Conservation (phyloP, 2,113 vertebrate species). For the Mustela nigripes region DNA sequence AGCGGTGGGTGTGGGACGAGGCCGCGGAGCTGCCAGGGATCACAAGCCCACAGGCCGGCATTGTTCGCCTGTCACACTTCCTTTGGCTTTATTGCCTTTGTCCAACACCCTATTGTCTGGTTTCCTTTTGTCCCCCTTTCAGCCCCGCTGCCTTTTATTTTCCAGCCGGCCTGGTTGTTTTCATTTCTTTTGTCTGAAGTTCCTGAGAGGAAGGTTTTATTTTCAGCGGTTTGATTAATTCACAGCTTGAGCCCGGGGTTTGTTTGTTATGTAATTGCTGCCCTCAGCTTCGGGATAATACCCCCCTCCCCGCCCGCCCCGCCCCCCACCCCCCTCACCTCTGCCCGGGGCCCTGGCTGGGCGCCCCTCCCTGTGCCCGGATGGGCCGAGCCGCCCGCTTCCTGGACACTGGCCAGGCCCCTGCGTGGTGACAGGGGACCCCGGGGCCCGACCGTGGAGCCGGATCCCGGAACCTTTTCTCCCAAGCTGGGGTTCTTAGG, state of each 20-base stretch:
- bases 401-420: background rate
- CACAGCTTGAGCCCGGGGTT: constrained; percentile 90
- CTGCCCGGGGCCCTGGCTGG: background rate
- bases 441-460: background rate
- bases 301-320: background rate
- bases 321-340: background rate
- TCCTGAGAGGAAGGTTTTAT: constrained; percentile 93
- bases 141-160: constrained; percentile 91
- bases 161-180: constrained; percentile 91
- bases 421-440: background rate
- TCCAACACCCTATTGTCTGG: constrained; percentile 97
- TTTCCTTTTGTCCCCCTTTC: constrained; percentile 97
- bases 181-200: constrained; percentile 92
- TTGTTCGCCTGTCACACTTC: constrained; percentile 97
- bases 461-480: background rate
- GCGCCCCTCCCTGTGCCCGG: constrained; percentile 62
- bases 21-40: constrained; percentile 86
- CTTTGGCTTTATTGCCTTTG: constrained; percentile 97
- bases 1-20: constrained; percentile 81
- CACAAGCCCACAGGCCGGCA: constrained; percentile 92
- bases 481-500: background rate
- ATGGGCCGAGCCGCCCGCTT: constrained; percentile 70
- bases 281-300: constrained; percentile 83
- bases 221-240: constrained; percentile 92
- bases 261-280: constrained; percentile 90